Evolutionary conservation across 1,140 invertebrate genomes (phyloP), one percentile per base, ranked within the genome.

Genomic region (Lerema accius): DNA sequence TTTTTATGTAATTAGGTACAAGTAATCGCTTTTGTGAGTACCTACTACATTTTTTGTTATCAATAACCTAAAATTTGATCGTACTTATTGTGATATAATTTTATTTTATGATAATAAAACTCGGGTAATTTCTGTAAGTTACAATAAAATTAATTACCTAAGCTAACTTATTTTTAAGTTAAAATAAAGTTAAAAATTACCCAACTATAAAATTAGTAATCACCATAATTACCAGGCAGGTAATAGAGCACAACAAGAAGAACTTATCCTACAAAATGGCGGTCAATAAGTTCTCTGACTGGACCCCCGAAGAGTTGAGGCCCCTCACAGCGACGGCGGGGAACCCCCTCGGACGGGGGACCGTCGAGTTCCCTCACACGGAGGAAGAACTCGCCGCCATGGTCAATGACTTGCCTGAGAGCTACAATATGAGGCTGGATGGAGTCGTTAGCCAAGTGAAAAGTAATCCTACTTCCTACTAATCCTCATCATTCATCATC

Each of bases 401-500:
- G 4, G 67, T 80, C 6, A 51, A 82, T 1, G 63, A 78, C 15
- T 63, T 96, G 16, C 96, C 96, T 13, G 92, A 94, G 10, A 92
- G 89, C 67, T 92, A 95, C 50, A 97, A 99, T 90, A 97, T 98
- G 97, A 94, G 97, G 71, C 76, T 98, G 2, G 94, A 93, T 79
- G 97, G 96, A 37, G 96, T 96, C 71, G 97, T 99, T 0, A 97
- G 96, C 7, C 96, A 96, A 4, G 96, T 99, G 0, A 98, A 98
- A 93, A 95, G 95, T 96, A 87, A 77, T 63, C 67, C 13, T n/a
- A n/a, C n/a, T n/a, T n/a, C n/a, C n/a, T n/a, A n/a, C n/a, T n/a
- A n/a, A n/a, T n/a, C n/a, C n/a, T n/a, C n/a, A n/a, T n/a, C n/a
- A n/a, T n/a, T n/a, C n/a, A n/a, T n/a, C n/a, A n/a, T n/a, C n/a